Percentiles rank a stretch among this genome's conserved stretches.
phyloP scores from a whole-genome alignment of 1,140 invertebrate species.

The Drosophila melanica region DNA sequence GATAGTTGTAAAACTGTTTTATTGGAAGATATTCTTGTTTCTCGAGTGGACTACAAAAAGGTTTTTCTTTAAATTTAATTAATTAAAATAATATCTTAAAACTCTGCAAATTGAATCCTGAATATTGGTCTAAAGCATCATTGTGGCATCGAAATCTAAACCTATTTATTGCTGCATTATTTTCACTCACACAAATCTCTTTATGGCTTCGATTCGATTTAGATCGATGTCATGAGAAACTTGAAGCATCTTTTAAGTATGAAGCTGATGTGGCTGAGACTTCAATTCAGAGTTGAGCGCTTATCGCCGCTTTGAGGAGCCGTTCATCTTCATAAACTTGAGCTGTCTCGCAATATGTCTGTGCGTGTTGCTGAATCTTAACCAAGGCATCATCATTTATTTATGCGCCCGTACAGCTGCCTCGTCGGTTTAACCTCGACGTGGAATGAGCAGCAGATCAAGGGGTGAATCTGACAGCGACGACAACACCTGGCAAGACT shows the following conservation, averaged over 20 bases:
- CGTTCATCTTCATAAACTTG: constrained; percentile 40
- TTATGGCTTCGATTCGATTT: background rate
- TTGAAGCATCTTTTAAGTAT: background rate
- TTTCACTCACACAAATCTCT: too few relatives aligned
- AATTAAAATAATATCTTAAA: too few relatives aligned
- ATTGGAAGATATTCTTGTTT: too few relatives aligned
- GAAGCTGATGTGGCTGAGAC: background rate
- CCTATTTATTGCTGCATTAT: too few relatives aligned
- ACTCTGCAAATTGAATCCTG: too few relatives aligned
- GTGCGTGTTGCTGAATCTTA: constrained; percentile 69
- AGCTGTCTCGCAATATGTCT: constrained; percentile 29
- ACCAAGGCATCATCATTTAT: constrained; percentile 73
- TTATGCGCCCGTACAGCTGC: constrained; percentile 52
- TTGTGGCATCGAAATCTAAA: too few relatives aligned
- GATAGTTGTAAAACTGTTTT: background rate
- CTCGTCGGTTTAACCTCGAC: background rate
- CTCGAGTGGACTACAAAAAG: too few relatives aligned
- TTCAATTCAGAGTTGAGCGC: constrained; percentile 12
- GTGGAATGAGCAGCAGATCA: background rate
- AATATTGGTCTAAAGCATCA: too few relatives aligned
- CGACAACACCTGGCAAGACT: constrained; percentile 57
- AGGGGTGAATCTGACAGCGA: constrained; percentile 30
- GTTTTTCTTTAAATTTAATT: too few relatives aligned
- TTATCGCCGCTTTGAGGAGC: constrained; percentile 11
- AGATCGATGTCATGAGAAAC: constrained; percentile 1